phyloP scores from a whole-genome alignment of 2,797 vertebrate genomes.

The Sciaenops ocellatus region DNA sequence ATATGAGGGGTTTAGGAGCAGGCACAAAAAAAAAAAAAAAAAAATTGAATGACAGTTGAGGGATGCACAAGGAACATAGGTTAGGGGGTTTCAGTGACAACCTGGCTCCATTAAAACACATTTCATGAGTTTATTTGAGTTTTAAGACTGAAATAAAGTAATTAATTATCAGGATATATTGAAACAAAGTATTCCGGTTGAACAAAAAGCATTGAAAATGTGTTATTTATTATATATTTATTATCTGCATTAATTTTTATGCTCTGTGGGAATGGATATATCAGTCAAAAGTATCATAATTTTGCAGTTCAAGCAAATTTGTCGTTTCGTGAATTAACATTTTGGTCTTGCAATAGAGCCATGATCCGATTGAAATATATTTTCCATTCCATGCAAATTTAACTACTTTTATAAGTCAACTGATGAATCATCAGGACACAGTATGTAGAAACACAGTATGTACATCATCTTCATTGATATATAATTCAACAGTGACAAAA shows the following conservation, averaged over 20 bases:
- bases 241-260: too few species aligned
- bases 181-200: too few species aligned
- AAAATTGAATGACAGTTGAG: not conserved
- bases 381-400: not conserved
- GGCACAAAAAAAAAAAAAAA: not conserved
- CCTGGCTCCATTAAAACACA: not conserved
- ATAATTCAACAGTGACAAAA: slow-evolving; percentile 2
- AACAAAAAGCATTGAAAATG: too few species aligned
- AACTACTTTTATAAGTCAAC: not conserved
- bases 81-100: not conserved
- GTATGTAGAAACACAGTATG: not conserved
- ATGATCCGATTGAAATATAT: not conserved
- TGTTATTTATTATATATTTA: too few species aligned
- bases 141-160: not conserved
- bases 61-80: not conserved
- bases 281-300: not conserved
- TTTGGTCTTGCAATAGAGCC: not conserved
- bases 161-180: too few species aligned
- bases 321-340: not conserved
- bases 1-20: not conserved
- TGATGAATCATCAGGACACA: not conserved
- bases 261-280: not conserved
- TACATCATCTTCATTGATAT: too few species aligned
- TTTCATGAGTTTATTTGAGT: not conserved
- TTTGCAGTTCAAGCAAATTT: slow-evolving; percentile 1